Percentiles rank a stretch among this genome's conserved stretches.
Evolutionary conservation across 1,140 invertebrate genomes (phyloP).

Genomic region (Magallana ariakensis): DNA sequence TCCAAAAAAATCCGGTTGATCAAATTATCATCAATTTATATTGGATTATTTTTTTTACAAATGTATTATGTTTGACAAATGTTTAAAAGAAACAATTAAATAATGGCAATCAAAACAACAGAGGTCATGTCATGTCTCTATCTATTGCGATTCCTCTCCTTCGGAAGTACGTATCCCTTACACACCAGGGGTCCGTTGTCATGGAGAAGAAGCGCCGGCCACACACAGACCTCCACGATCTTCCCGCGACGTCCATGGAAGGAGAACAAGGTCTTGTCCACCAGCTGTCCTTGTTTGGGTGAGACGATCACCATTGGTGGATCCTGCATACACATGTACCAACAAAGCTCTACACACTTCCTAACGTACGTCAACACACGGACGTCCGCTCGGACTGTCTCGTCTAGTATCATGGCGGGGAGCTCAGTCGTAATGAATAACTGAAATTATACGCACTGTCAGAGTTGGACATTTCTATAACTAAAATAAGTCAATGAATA

Average conservation of each 20-base stretch:
- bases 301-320: slow-evolving; percentile 20
- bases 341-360: slow-evolving; percentile 37
- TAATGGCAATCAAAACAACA: too few relatives aligned
- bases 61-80: too few relatives aligned
- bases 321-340: slow-evolving; percentile 48
- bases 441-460: not conserved
- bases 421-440: not conserved
- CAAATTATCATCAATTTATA: too few relatives aligned
- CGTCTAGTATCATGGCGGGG: not conserved
- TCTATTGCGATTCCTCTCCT: slow-evolving; percentile 9
- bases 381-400: not conserved
- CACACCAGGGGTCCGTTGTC: slow-evolving; percentile 12
- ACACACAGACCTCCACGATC: slow-evolving; percentile 7
- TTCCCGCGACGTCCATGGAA: slow-evolving; percentile 24
- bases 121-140: not conserved
- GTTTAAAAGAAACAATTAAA: too few relatives aligned
- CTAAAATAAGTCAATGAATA: too few relatives aligned
- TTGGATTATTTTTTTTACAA: too few relatives aligned
- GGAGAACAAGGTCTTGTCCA: slow-evolving; percentile 8
- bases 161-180: slow-evolving; percentile 22
- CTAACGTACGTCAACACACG: not conserved
- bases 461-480: not conserved
- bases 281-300: not conserved
- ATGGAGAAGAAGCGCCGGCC: slow-evolving; percentile 40
- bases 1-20: too few relatives aligned